Base-by-base conservation (phyloP, 2,797 vertebrate species). In the Arctocebus calabarensis region DNA sequence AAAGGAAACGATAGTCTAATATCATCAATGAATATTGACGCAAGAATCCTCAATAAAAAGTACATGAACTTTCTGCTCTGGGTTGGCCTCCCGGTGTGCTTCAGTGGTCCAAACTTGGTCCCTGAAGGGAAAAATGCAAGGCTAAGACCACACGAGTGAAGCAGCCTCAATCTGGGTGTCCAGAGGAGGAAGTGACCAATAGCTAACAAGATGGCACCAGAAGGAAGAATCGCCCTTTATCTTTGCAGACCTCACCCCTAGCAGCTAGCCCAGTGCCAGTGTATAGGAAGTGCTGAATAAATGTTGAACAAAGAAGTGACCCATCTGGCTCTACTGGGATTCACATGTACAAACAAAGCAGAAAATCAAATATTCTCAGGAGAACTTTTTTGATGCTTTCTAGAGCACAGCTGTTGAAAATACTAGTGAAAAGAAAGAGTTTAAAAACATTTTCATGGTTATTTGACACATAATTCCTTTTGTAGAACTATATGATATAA, bases 381-480 rank as follows among this genome's bases (percentile, higher is more conserved):
- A 90, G 12, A 25, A 34, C n/a, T 71, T 75, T 85, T 61, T 3
- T 77, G 70, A 81, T 85, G 22, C 70, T 73, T 91, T 77, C 68
- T 83, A 77, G 66, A 84, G 17, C 16, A 78, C 22, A 96, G 40
- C 59, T 95, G 45, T 79, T 94, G 40, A 84, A 85, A 96, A 32
- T 88, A 90, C 57, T 45, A 82, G 27, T 66, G 37, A 95, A 91
- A 93, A 10, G 29, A 43, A 95, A 94, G n/a, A 73, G 25, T 43
- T 95, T 55, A 34, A 90, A 97, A 95, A 88, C 68, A 52, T 43
- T 48, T 96, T 94, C 66, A 86, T 52, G 20, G 25, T 79, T 96
- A 83, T 11, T 94, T 79, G 52, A 90, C n/a, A 91, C 37, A 79
- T 43, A 73, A 90, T 86, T 91, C 34, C 14, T 94, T 96, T 95